Evolutionary conservation across 2,888 invertebrate species (phyloP).

Genomic region (Hirtodrosophila duncani): DNA sequence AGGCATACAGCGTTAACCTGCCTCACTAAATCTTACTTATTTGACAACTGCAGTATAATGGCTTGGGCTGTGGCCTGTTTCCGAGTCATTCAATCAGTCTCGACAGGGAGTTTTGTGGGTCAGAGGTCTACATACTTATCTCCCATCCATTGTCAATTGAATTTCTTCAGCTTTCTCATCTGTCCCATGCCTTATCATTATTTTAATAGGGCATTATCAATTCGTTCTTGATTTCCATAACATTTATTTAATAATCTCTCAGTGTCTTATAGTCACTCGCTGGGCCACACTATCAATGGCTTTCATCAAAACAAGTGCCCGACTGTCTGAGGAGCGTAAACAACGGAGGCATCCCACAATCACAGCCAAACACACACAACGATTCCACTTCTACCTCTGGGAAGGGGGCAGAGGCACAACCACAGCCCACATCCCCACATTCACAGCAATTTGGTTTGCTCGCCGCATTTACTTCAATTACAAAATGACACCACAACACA

Average conservation of each 20-base stretch:
- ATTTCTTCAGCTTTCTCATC: too few species aligned
- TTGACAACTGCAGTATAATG: too few species aligned
- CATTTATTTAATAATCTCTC: neutral
- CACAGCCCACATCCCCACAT: neutral
- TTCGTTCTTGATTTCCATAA: neutral
- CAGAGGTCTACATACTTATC: too few species aligned
- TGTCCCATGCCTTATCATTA: too few species aligned
- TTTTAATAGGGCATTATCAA: neutral
- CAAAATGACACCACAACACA: slow-evolving; percentile 45
- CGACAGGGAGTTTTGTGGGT: too few species aligned
- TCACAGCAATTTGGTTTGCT: slow-evolving; percentile 34
- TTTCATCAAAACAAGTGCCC: slow-evolving; percentile 53
- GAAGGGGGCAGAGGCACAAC: slow-evolving; percentile 2
- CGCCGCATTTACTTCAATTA: slow-evolving; percentile 53
- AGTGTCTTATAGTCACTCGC: neutral
- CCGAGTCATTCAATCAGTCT: too few species aligned
- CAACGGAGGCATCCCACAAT: slow-evolving; percentile 11
- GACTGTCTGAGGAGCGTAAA: slow-evolving; percentile 52
- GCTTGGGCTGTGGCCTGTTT: too few species aligned
- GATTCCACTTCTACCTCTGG: too few species aligned
- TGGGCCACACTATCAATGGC: slow-evolving; percentile 34
- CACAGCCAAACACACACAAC: slow-evolving; percentile 8
- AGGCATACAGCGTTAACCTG: too few species aligned
- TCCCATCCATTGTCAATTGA: too few species aligned
- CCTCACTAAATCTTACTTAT: too few species aligned